Evolutionary conservation across 2,888 invertebrate species (phyloP).

Genomic region (Gastracanthus pulcherrimus): DNA sequence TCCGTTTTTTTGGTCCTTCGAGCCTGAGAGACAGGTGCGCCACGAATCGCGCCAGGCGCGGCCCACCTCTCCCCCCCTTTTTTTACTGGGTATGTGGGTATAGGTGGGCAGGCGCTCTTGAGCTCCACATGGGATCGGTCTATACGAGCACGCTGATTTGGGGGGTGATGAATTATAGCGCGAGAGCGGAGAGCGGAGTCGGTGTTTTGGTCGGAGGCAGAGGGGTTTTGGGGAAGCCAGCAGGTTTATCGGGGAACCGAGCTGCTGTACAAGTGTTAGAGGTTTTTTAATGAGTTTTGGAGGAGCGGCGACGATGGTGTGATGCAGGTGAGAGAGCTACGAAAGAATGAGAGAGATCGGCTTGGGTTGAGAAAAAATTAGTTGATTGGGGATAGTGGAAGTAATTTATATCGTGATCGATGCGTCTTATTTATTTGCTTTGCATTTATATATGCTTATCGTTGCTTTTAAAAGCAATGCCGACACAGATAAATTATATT

Average conservation of each 20-base stretch:
- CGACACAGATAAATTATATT: too few relatives aligned
- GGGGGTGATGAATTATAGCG: conserved; percentile 38
- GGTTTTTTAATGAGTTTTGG: background rate
- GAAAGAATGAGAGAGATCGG: background rate
- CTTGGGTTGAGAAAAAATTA: background rate
- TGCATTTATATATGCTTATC: background rate
- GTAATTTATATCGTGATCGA: background rate
- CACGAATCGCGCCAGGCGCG: background rate
- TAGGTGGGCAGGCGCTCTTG: background rate
- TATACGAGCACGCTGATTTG: conserved; percentile 20
- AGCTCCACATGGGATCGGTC: background rate
- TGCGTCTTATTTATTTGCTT: background rate
- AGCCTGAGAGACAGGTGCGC: background rate
- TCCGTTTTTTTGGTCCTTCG: background rate
- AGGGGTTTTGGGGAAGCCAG: background rate
- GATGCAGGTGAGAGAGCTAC: too few relatives aligned
- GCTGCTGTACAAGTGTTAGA: background rate
- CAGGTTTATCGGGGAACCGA: background rate
- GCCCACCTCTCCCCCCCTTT: background rate
- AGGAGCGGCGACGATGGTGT: too few relatives aligned
- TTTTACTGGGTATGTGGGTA: background rate
- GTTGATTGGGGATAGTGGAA: background rate
- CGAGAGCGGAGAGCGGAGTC: background rate
- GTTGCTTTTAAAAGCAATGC: too few relatives aligned
- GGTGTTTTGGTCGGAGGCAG: too few relatives aligned